Conservation (phyloP, 2,888 invertebrate genomes). For the Meandrusa payeni region DNA sequence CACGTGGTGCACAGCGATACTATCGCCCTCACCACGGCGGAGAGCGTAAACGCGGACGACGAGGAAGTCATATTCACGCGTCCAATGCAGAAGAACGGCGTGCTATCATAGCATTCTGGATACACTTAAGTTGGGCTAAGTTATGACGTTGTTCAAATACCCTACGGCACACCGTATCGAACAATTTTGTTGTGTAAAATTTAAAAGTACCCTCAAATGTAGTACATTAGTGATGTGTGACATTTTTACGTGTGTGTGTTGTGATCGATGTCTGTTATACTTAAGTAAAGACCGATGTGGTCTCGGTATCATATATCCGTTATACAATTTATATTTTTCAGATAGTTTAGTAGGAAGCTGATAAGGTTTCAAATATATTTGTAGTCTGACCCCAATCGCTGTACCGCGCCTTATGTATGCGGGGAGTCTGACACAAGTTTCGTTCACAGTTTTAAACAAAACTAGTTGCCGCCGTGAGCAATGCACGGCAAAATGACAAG, state of each 20-base stretch:
- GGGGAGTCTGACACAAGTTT: no score
- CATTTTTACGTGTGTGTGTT: constrained; percentile 1
- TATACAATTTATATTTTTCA: no score
- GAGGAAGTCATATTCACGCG: constrained; percentile 72
- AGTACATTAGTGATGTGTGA: constrained; percentile 5
- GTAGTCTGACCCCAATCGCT: no score
- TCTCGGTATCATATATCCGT: no score
- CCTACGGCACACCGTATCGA: background rate
- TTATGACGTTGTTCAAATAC: background rate
- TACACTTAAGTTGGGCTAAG: background rate
- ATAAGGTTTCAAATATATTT: no score
- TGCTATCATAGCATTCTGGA: constrained; percentile 60
- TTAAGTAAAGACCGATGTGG: no score
- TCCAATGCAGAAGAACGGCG: constrained; percentile 54
- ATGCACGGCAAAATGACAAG: no score
- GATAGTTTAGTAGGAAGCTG: no score
- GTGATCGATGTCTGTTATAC: constrained; percentile 4
- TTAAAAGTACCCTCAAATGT: constrained; percentile 3
- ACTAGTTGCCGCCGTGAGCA: no score
- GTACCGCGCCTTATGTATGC: no score
- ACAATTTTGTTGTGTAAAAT: constrained; percentile 4
- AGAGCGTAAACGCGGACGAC: constrained; percentile 66
- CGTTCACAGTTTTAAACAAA: no score
- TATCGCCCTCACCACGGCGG: constrained; percentile 60
- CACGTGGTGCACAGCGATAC: constrained; percentile 86